Evolutionary conservation across 2,888 invertebrate genomes (phyloP).

Genomic region (Dasypogon diadema): DNA sequence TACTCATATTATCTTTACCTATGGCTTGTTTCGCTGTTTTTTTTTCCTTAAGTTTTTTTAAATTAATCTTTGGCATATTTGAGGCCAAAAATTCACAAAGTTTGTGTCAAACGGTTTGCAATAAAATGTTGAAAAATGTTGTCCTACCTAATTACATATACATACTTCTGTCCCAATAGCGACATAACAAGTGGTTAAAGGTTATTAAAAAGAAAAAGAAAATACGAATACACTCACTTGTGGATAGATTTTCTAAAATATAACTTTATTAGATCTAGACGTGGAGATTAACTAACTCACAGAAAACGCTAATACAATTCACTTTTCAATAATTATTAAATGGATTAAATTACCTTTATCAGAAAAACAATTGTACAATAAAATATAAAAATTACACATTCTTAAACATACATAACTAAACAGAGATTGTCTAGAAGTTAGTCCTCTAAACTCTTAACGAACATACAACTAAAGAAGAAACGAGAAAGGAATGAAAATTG

Average conservation of each 20-base stretch:
- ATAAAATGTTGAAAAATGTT: too few species aligned
- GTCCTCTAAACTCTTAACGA: background rate
- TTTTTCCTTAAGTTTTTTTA: too few species aligned
- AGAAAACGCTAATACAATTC: conserved; percentile 1
- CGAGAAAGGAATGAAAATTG: background rate
- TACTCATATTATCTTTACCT: too few species aligned
- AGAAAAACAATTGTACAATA: background rate
- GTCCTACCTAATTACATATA: too few species aligned
- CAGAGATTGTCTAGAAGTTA: background rate
- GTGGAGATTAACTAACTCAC: conserved; percentile 6
- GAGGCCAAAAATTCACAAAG: too few species aligned
- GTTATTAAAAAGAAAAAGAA: too few species aligned
- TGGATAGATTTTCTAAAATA: background rate
- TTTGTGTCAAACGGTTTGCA: too few species aligned
- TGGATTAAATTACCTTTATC: background rate
- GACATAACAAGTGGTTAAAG: too few species aligned
- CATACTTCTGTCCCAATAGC: too few species aligned
- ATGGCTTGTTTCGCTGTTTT: too few species aligned
- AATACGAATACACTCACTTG: too few species aligned
- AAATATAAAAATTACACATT: background rate
- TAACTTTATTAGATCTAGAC: conserved; percentile 6
- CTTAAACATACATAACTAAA: background rate
- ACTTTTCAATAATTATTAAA: background rate
- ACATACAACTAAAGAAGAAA: background rate
- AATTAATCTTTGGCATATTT: too few species aligned